Percentiles rank a stretch among this genome's conserved stretches.
phyloP scores from a whole-genome alignment of 1,140 invertebrate species.

The Drosophila pectinifera region DNA sequence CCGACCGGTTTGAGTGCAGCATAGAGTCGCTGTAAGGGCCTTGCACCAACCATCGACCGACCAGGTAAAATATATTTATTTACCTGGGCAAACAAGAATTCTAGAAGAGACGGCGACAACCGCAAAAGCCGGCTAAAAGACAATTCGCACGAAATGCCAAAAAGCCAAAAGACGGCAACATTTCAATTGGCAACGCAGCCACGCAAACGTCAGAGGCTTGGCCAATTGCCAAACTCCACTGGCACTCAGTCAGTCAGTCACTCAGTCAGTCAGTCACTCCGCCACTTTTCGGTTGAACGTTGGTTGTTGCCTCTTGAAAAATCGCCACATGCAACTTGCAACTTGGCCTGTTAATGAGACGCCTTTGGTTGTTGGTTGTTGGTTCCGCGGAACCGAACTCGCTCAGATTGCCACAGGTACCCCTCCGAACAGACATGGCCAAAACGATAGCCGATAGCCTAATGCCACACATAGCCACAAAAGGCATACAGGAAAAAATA shows the following conservation, averaged over 20 bases:
- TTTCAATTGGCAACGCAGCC: constrained; percentile 65
- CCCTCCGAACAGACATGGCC: constrained; percentile 8
- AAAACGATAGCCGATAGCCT: constrained; percentile 7
- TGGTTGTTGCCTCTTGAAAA: constrained; percentile 75
- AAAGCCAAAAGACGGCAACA: constrained; percentile 58
- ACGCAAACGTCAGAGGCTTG: constrained; percentile 23
- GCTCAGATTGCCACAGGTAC: constrained; percentile 56
- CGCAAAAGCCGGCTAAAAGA: constrained; percentile 22
- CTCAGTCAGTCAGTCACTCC: neutral
- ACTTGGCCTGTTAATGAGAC: constrained; percentile 51
- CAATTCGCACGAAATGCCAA: constrained; percentile 69
- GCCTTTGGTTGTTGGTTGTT: constrained; percentile 7
- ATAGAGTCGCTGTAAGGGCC: neutral
- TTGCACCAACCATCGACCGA: neutral
- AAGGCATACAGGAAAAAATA: neutral
- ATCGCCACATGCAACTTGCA: constrained; percentile 43
- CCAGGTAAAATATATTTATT: neutral
- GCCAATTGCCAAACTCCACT: constrained; percentile 40
- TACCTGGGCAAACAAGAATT: constrained; percentile 31
- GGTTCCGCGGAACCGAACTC: constrained; percentile 78
- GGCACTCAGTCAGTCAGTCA: constrained; percentile 1
- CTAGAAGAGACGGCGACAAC: constrained; percentile 10
- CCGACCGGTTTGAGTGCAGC: constrained; percentile 22
- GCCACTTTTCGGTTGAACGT: constrained; percentile 39
- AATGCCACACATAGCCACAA: neutral